phyloP scores from a whole-genome alignment of 2,888 invertebrate species.

The Drosophila siamana region DNA sequence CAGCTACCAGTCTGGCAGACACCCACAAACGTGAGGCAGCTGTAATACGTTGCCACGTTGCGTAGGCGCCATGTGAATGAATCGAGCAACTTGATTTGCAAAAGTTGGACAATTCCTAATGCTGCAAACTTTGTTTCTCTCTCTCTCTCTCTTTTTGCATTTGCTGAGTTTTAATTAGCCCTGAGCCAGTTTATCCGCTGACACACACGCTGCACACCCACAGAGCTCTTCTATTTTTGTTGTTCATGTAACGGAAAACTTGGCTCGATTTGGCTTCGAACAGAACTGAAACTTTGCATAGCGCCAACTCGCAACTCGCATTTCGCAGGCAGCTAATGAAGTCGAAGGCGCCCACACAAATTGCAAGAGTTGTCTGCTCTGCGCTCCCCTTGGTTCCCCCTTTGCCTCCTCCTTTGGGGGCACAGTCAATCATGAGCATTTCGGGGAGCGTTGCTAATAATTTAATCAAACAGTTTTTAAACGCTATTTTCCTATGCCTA shows the following conservation, averaged over 20 bases:
- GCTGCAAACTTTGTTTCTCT: conserved; percentile 56
- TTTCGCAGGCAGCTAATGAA: conserved; percentile 55
- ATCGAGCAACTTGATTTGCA: conserved; percentile 17
- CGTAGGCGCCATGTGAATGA: conserved; percentile 24
- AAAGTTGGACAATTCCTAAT: conserved; percentile 50
- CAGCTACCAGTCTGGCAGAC: conserved; percentile 13
- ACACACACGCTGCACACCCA: conserved; percentile 18
- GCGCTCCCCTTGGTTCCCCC: not conserved
- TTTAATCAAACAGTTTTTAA: conserved; percentile 62
- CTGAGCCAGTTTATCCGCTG: conserved; percentile 77
- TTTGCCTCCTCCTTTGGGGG: not conserved
- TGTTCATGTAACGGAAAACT: conserved; percentile 70
- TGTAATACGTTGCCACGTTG: conserved; percentile 8
- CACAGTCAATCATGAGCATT: conserved; percentile 26
- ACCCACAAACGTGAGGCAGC: conserved; percentile 41
- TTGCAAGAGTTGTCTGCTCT: not conserved
- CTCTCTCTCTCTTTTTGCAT: conserved; percentile 18
- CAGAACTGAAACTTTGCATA: conserved; percentile 23
- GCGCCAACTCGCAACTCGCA: conserved; percentile 34
- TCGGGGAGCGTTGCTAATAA: conserved; percentile 54
- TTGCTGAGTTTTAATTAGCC: conserved; percentile 76
- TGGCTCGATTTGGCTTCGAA: conserved; percentile 40
- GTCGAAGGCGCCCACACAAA: conserved; percentile 39
- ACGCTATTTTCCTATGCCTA: conserved; percentile 47
- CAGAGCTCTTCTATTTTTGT: not conserved